phyloP scores from a whole-genome alignment of 2,797 vertebrate species.

The Pipistrellus pygmaeus region DNA sequence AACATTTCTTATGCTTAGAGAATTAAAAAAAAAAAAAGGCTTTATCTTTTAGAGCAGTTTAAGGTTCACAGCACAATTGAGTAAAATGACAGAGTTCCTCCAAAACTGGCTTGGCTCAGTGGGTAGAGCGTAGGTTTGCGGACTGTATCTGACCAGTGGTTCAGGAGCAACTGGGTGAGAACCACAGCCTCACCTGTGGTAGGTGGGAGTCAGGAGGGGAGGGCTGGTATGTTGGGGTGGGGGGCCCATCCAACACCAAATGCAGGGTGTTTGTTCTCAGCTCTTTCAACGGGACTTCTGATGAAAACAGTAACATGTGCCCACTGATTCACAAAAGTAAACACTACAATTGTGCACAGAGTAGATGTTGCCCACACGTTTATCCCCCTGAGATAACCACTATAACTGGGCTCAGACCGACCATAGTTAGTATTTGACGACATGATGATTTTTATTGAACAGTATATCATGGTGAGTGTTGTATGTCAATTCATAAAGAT shows the following conservation, averaged over 20 bases:
- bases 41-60: not conserved
- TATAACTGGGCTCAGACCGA: not conserved
- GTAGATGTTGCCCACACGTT: not conserved
- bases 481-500: not conserved
- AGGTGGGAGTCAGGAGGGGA: not conserved
- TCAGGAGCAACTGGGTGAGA: not conserved
- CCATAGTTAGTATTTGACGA: not conserved
- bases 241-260: not conserved
- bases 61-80: constrained; percentile 31
- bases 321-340: not conserved
- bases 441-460: not conserved
- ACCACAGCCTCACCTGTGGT: no score
- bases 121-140: no score
- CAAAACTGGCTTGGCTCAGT: no score
- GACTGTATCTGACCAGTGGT: not conserved
- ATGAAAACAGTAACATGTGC: not conserved
- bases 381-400: not conserved
- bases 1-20: not conserved
- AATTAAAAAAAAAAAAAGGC: not conserved
- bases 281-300: not conserved
- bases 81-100: not conserved
- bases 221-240: no score
- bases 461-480: not conserved
- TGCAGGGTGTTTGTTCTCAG: not conserved
- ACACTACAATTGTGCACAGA: not conserved